Percentiles rank a stretch among this genome's conserved stretches.
Evolutionary conservation across 2,888 invertebrate species (phyloP).

Genomic region (Cantharis flavilabris): DNA sequence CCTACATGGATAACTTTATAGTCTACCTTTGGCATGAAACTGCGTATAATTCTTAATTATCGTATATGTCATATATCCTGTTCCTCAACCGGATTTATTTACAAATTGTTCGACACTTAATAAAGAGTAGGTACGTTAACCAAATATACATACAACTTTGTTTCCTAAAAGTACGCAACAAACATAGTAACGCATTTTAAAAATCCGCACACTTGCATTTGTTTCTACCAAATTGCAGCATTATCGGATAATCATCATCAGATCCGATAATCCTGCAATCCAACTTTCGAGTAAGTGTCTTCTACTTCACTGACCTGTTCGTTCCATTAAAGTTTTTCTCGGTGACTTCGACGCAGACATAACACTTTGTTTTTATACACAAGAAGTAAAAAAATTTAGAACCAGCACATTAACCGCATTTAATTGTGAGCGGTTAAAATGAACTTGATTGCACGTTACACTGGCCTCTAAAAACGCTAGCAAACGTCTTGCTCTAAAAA

Average conservation of each 20-base stretch:
- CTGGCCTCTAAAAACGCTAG: slow-evolving; percentile 51
- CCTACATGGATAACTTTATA: slow-evolving; percentile 56
- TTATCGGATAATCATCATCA: slow-evolving; percentile 9
- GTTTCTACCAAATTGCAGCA: slow-evolving; percentile 4
- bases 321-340: slow-evolving; percentile 10
- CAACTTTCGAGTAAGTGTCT: slow-evolving; percentile 19
- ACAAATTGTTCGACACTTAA: slow-evolving; percentile 45
- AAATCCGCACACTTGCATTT: slow-evolving; percentile 4
- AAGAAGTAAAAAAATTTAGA: slow-evolving; percentile 40
- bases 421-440: slow-evolving; percentile 31
- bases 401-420: slow-evolving; percentile 43
- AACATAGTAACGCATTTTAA: slow-evolving; percentile 26
- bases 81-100: slow-evolving; percentile 50
- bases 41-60: slow-evolving; percentile 55
- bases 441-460: slow-evolving; percentile 52
- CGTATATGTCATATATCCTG: slow-evolving; percentile 58
- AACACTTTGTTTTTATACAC: slow-evolving; percentile 28
- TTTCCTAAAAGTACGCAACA: slow-evolving; percentile 29
- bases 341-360: slow-evolving; percentile 23
- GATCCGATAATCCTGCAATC: slow-evolving; percentile 22
- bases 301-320: slow-evolving; percentile 24
- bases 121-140: slow-evolving; percentile 37
- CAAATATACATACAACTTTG: slow-evolving; percentile 49
- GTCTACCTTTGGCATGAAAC: slow-evolving; percentile 58
- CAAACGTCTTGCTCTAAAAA: slow-evolving; percentile 35